These are phyloP conservation scores for Hemiscyllium ocellatum DNA, from an alignment of 2,113 vertebrate species.

Conservation along the genomic window DNA sequence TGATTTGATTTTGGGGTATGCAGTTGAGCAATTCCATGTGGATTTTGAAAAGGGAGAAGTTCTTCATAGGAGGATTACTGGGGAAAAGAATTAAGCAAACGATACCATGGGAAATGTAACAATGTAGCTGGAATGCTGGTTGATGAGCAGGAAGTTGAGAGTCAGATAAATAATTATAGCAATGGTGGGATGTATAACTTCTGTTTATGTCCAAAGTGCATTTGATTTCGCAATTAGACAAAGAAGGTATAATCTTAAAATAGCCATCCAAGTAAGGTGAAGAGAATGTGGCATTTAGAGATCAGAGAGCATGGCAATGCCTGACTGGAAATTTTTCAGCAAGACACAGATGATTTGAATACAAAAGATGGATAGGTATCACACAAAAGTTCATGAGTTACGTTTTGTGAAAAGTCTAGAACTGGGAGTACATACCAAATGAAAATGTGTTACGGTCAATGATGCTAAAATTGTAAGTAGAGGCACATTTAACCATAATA, in stretches of 20 bases:
- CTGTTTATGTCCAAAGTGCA: background rate
- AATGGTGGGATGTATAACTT: too few species aligned
- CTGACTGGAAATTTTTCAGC: background rate
- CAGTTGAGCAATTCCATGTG: background rate
- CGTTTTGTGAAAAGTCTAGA: too few species aligned
- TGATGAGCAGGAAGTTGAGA: background rate
- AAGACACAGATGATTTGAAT: background rate
- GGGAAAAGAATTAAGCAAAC: too few species aligned
- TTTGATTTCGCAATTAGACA: background rate
- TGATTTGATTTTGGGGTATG: background rate
- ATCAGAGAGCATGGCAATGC: background rate
- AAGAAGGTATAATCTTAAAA: background rate
- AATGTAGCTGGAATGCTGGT: background rate
- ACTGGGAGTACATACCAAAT: background rate
- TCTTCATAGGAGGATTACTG: too few species aligned
- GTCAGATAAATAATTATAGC: background rate
- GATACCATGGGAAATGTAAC: background rate
- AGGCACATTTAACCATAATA: background rate
- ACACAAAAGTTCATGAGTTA: background rate
- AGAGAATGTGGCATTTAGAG: background rate
- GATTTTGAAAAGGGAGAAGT: background rate
- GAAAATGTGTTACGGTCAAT: background rate
- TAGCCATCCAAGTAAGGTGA: background rate
- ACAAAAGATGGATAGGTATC: background rate
- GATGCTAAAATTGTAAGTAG: background rate